Base-by-base conservation (phyloP, 2,888 invertebrate species). In the Andrena flavipes region DNA sequence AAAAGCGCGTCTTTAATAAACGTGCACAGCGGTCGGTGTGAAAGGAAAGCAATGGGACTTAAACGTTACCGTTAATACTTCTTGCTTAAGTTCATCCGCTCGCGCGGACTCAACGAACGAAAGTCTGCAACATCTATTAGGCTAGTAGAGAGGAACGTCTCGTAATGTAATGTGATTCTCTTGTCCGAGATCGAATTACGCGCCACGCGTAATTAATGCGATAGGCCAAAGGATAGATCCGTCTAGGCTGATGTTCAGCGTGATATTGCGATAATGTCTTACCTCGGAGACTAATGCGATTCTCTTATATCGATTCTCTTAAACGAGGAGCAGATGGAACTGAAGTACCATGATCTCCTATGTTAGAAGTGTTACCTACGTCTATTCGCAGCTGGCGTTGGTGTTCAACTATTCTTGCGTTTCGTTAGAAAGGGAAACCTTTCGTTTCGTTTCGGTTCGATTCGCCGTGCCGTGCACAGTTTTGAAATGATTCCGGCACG, bases 191-290 rank as follows among this genome's bases (percentile, higher is more conserved):
- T 73, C 48, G 60, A 64, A 78, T 74, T 75, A 70, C 51, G 67
- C 63, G 65, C 68, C 82, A 64, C 70, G 49, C 59, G 62, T 80
- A 72, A 75, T 69, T 76, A 87, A 56, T 56, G 76, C 80, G 73
- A 74, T 90, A 90, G 88, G 89, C 90, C 87, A 83, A 88, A 87
- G 73, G 69, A 88, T 78, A 76, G 67, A 69, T 81, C 76, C 64
- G 63, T 84, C 84, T 87, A 85, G 82, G 79, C 79, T 75, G 76
- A 42, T 60, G 60, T 73, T 69, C 51, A 60, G 62, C 56, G 26
- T 35, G 56, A 56, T 49, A 49, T 56, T 42, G 51, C 30, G 54
- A 60, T 60, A n/a, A 42, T 62, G 33, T 69, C 69, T 49, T 73
- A 59, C 72, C 26, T 5, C 10, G 49, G 26, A 78, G 54, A 59